Conservation (phyloP, 2,797 vertebrate species). For the Loriculus beryllinus region DNA sequence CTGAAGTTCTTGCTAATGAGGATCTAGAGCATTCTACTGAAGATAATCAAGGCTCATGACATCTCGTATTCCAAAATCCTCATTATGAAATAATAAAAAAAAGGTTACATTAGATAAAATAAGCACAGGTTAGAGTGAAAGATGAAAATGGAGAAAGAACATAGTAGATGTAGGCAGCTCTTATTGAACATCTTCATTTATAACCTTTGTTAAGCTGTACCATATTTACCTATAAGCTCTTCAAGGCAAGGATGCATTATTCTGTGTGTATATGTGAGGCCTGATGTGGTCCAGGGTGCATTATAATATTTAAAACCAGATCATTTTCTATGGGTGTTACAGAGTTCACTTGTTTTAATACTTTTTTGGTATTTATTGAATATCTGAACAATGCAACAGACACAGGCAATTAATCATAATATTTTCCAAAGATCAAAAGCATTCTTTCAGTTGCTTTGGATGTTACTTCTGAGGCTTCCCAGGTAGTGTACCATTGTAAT, state of each 20-base stretch:
- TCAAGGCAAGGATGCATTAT: not conserved
- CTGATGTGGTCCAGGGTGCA: not conserved
- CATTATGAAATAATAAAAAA: not conserved
- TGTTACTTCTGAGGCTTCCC: conserved; percentile 1
- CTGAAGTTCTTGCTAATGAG: conserved; percentile 32
- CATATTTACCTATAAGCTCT: not conserved
- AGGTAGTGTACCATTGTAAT: not conserved
- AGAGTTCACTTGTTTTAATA: not conserved
- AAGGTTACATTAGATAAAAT: not conserved
- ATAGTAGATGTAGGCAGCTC: not conserved
- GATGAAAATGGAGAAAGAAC: not conserved
- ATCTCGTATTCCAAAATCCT: not conserved
- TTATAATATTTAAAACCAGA: not conserved
- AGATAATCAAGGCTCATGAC: not conserved
- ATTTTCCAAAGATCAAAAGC: not conserved
- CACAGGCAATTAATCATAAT: not conserved
- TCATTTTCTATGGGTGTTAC: not conserved
- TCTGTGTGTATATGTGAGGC: not conserved
- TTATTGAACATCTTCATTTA: not conserved
- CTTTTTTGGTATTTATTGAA: not conserved
- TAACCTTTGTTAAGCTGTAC: not conserved
- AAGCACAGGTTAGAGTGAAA: not conserved
- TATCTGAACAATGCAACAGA: not conserved
- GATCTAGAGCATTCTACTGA: not conserved
- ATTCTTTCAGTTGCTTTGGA: not conserved